A percentile compares a stretch with the other conserved stretches of the same genome.
These are phyloP conservation scores for Oreochromis tanganicae DNA, from an alignment of 2,113 vertebrate genomes.

Conservation along the genomic window DNA sequence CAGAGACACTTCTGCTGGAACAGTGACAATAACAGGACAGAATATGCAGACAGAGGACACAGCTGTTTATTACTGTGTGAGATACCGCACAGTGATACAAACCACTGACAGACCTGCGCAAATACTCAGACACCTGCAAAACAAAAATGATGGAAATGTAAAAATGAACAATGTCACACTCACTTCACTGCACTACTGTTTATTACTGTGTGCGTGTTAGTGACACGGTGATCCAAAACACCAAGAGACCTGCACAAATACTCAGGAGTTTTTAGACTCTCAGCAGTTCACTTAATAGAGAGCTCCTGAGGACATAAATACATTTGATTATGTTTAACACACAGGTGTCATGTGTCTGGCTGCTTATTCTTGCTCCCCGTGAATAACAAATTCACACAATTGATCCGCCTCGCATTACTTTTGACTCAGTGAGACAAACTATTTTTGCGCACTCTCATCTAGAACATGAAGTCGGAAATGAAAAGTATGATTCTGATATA, in stretches of 20 bases:
- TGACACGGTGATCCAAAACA: background rate
- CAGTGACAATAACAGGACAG: background rate
- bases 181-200: background rate
- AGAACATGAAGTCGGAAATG: background rate
- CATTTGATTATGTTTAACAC: background rate
- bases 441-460: too few relatives aligned
- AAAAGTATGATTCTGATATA: background rate
- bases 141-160: too few relatives aligned
- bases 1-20: too few relatives aligned
- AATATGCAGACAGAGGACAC: background rate
- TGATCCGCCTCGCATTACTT: too few relatives aligned
- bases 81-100: background rate
- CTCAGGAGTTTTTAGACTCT: background rate
- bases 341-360: too few relatives aligned
- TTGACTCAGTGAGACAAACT: too few relatives aligned
- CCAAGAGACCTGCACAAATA: background rate
- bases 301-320: too few relatives aligned
- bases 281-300: too few relatives aligned
- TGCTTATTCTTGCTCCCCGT: too few relatives aligned
- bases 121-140: too few relatives aligned
- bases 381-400: too few relatives aligned
- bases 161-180: too few relatives aligned
- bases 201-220: background rate
- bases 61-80: background rate
- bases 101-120: rapidly evolving